A percentile compares a stretch with the other conserved stretches of the same genome.
phyloP scores from a whole-genome alignment of 2,797 vertebrate species.

The Uromys caudimaculatus region DNA sequence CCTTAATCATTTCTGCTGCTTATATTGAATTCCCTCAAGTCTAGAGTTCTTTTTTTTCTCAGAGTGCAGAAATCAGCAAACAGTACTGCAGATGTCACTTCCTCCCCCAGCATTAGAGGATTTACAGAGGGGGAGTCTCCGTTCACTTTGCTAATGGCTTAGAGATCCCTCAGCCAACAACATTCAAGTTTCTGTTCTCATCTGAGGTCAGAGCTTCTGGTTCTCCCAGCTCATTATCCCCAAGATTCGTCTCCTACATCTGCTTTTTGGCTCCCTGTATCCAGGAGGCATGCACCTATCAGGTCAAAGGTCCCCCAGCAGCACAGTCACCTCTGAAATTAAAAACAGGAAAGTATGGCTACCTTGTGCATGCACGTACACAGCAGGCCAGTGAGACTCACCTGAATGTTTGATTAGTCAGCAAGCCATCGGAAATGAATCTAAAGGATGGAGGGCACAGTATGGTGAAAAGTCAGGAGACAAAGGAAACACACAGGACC shows the following conservation, averaged over 20 bases:
- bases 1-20: constrained; percentile 70
- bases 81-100: constrained; percentile 63
- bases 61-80: constrained; percentile 70
- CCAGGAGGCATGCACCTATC: constrained; percentile 23
- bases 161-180: constrained; percentile 65
- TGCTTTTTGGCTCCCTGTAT: constrained; percentile 37
- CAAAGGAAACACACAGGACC: constrained; percentile 59
- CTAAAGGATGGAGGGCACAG: constrained; percentile 67
- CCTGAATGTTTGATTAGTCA: constrained; percentile 69
- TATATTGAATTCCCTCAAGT: constrained; percentile 70
- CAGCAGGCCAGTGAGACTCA: not conserved
- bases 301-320: constrained; percentile 61
- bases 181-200: constrained; percentile 56
- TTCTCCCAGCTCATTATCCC: constrained; percentile 70
- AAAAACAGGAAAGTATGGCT: not conserved
- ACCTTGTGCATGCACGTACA: not conserved
- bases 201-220: constrained; percentile 67
- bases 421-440: constrained; percentile 54
- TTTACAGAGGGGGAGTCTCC: not conserved
- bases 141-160: constrained; percentile 56
- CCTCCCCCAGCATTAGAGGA: constrained; percentile 11
- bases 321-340: constrained; percentile 54
- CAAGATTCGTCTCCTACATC: constrained; percentile 16
- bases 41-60: constrained; percentile 52
- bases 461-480: constrained; percentile 60